These are phyloP conservation scores for Salvelinus sp. DNA, from an alignment of 2,113 vertebrate genomes.

Conservation along the genomic window DNA sequence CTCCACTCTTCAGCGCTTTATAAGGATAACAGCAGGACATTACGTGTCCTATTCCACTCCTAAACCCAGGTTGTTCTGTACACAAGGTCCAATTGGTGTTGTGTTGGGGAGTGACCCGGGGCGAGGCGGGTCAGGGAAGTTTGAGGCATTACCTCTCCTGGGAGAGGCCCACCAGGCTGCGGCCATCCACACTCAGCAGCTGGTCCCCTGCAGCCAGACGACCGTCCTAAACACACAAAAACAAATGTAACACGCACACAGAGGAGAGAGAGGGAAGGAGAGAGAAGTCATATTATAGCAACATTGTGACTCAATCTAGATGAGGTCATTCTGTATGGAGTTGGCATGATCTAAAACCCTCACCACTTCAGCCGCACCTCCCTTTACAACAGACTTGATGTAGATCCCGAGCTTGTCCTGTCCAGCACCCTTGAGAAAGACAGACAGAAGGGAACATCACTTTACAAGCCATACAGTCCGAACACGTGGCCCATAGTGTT, in stretches of 20 bases:
- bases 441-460: not conserved
- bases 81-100: not conserved
- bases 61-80: not conserved
- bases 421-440: slow-evolving; percentile 85
- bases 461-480: not conserved
- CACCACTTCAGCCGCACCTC: slow-evolving; percentile 94
- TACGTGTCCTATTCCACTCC: not conserved
- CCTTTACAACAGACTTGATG: slow-evolving; percentile 97
- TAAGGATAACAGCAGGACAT: not conserved
- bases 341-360: slow-evolving; percentile 40
- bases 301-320: not conserved
- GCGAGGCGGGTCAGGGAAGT: not conserved
- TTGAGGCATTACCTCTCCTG: slow-evolving; percentile 86
- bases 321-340: not conserved
- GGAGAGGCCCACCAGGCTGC: slow-evolving; percentile 93
- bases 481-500: not conserved
- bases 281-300: not conserved
- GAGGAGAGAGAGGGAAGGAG: slow-evolving; percentile 1
- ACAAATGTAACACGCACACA: slow-evolving; percentile 9
- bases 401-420: slow-evolving; percentile 99
- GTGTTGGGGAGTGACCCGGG: not conserved
- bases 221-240: slow-evolving; percentile 78
- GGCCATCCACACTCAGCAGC: slow-evolving; percentile 92
- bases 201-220: slow-evolving; percentile 95
- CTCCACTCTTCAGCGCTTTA: no score